Base-by-base conservation (phyloP, 2,797 vertebrate species). In the Macrochelys suwanniensis region DNA sequence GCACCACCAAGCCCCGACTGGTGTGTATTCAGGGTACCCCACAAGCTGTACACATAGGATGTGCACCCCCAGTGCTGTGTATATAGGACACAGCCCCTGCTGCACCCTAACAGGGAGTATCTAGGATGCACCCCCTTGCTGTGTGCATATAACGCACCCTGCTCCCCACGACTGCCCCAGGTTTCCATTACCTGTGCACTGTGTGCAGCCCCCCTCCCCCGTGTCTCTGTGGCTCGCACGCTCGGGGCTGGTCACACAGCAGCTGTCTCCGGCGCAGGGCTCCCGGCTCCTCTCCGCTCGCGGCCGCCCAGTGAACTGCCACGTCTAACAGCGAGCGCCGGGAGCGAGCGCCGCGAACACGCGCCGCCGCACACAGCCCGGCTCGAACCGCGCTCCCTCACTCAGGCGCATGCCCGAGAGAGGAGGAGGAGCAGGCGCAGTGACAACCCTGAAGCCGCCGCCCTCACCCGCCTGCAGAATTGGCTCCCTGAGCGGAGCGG, bases 221-320 rank as follows among this genome's bases (percentile, higher is more conserved):
- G 56, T 23, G 45, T 26, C 28, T 45, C 57, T 53, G 21, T 15
- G 65, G 59, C 45, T 80, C 82, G 59, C 77, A 53, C 82, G 21
- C 56, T 57, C 80, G 59, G 33, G 79, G 51, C 85, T 51, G 81
- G 42, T 68, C 57, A 11, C 28, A 49, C 31, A 31, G 33, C 31
- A 51, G 33, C 51, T 42, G 80, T 25, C n/a, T 37, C 74, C 68
- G 61, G 53, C 28, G 82, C 81, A 25, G 11, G n/a, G 21, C 77
- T 59, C 82, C 86, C 82, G 86, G 90, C 90, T 84, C 21, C 77
- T 65, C 28, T 65, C 17, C n/a, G n/a, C 78, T 68, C 87, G 49
- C 82, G 53, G 65, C 53, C 71, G 3, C 88, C 85, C 93, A 45
- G 89, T 31, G 88, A 78, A 97, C 82, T 98, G 98, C 98, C 96